Evolutionary conservation across 2,797 vertebrate species (phyloP).

Genomic region (Rhodeus uyekii): DNA sequence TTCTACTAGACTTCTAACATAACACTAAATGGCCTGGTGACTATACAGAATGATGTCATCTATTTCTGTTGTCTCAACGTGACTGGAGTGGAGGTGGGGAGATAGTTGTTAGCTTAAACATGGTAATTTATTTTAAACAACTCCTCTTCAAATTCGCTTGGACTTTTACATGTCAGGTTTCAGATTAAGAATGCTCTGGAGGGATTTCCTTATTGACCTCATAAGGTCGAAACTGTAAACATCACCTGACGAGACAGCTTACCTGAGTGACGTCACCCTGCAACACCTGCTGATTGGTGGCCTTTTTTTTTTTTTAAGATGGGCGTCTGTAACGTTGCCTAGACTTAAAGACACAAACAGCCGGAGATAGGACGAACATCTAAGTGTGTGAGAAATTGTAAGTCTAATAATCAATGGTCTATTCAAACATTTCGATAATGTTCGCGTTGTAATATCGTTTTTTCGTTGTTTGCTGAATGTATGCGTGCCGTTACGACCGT

Average conservation of each 20-base stretch:
- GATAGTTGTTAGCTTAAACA: no score
- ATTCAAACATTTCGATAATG: not conserved
- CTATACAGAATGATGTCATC: not conserved
- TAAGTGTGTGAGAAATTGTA: not conserved
- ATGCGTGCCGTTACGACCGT: not conserved
- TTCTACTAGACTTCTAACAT: not conserved
- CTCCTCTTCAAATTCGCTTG: no score
- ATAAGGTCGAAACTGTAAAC: slow-evolving; percentile 17
- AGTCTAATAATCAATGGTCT: not conserved
- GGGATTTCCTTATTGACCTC: not conserved
- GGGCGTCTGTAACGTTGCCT: not conserved
- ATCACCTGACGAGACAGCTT: not conserved
- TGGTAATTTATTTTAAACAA: no score
- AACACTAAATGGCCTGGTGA: not conserved
- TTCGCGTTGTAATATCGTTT: not conserved
- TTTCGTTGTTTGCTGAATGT: not conserved
- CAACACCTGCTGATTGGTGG: not conserved
- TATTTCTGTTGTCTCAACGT: not conserved
- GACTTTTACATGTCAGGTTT: not conserved
- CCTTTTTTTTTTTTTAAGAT: not conserved
- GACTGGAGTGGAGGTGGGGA: no score
- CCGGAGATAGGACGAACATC: not conserved
- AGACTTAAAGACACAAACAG: not conserved
- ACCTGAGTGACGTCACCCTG: not conserved
- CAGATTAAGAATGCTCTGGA: no score